Evolutionary conservation across 2,888 invertebrate species (phyloP).

Genomic region (Eilema sororculum): DNA sequence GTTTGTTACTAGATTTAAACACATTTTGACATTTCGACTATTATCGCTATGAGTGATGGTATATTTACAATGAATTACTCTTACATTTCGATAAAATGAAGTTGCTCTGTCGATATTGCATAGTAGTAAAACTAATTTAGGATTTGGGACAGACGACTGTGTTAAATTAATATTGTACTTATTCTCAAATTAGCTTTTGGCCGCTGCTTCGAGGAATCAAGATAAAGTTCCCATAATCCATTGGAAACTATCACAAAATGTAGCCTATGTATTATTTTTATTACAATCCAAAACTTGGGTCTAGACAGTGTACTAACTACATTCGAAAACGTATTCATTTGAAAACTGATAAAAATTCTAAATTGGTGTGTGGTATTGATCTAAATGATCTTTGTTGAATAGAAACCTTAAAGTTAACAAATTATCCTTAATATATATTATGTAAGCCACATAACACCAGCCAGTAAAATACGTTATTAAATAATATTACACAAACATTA

Average conservation of each 20-base stretch:
- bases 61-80: slow-evolving; percentile 33
- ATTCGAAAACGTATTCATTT: too few relatives aligned
- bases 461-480: slow-evolving; percentile 18
- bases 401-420: neutral
- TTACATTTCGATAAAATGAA: slow-evolving; percentile 24
- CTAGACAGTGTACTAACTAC: too few relatives aligned
- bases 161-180: neutral
- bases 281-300: too few relatives aligned
- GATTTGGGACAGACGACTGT: slow-evolving; percentile 11
- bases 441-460: neutral
- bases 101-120: slow-evolving; percentile 18
- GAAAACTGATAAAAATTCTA: too few relatives aligned
- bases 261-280: too few relatives aligned
- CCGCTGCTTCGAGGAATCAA: too few relatives aligned
- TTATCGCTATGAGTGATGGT: slow-evolving; percentile 51
- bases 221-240: too few relatives aligned
- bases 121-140: slow-evolving; percentile 23
- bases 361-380: too few relatives aligned
- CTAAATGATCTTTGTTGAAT: neutral
- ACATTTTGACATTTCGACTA: slow-evolving; percentile 48
- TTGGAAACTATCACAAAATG: too few relatives aligned
- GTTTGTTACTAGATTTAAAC: slow-evolving; percentile 51
- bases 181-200: neutral
- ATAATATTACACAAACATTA: slow-evolving; percentile 39
- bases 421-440: neutral